Evolutionary conservation across 2,797 vertebrate genomes (phyloP), one percentile per base, ranked within the genome.

Genomic region (Alca torda): DNA sequence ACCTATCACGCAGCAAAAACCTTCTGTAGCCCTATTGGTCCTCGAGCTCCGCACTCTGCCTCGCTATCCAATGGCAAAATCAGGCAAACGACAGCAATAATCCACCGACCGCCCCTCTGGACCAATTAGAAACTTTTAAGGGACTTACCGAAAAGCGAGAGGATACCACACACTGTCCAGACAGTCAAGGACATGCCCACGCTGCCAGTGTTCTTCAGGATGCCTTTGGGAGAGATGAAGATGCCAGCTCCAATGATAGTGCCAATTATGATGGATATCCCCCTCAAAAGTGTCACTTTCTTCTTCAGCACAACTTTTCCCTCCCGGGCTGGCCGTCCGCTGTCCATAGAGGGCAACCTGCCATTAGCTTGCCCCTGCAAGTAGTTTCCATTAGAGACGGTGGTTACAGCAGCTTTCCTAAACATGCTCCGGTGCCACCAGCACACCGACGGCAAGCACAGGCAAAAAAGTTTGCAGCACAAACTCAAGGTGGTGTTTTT

Each of bases 151-250:
- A 99, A 99, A 13, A 99, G 98, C 0, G 99, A 99, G 84, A 99
- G 98, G 93, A 99, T 96, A 21, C 99, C 99, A 13, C 99, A 99
- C 28, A 81, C 98, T 4, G 98, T 98, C 99, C 99, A 99, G 70
- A 99, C 96, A 11, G 97, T 90, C 92, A 99, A 98, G 45, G 99
- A 99, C 99, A 99, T 98, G 91, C 99, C 99, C 83, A 99, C 97
- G 1, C 99, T 99, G 91, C 99, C 99, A 0, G 99, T 99, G 96
- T 99, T 98, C 94, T 98, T 97, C 78, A 99, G 98, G 95, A 99
- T 99, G 83, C 99, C 99, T 97, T 99, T 99, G 6, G 99, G 99
- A 43, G 99, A 99, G 97, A 99, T 99, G 98, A 99, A 99, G 98
- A 99, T 99, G 67, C 99, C 99, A 0, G 99, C 99, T 89, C 99